Evolutionary conservation across 2,797 vertebrate genomes (phyloP), one percentile per base, ranked within the genome.

Genomic region (Epinephelus coioides): DNA sequence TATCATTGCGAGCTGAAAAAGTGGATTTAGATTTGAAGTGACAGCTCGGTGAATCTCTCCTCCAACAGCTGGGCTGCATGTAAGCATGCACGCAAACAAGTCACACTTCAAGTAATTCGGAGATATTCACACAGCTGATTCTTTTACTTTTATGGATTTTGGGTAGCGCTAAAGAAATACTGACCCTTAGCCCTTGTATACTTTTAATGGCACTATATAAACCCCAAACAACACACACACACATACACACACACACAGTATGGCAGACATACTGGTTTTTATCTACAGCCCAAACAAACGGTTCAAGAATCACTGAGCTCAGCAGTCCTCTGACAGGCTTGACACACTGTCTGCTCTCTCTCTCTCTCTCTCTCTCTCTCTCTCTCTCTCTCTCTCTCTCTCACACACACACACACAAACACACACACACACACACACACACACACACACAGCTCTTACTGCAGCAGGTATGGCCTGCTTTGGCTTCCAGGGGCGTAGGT

Each of bases 211-310:
- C 59, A 46, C 51, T 46, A 6, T 21, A 53, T n/a, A 15, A 18
- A 19, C 21, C n/a, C 43, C 13, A n/a, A n/a, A 55, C 51, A 18
- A 66, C 1, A 49, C n/a, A 49, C n/a, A 25, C 23, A 23, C 23
- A 23, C 23, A 23, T 2, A 30, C 15, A 66, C 2, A 30, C 44
- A 49, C 23, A 40, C 5, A 17, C 10, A 23, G 23, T 25, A 55
- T 23, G 9, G 60, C 40, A 47, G 27, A 18, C 34, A 49, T 61
- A 27, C 25, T 60, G 54, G 46, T 80, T 51, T 47, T 17, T 64
- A 47, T 64, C 46, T 25, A 38, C 23, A 69, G 65, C 46, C 57
- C 30, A 79, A 73, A 69, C 65, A 53, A 69, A 69, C 23, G 57
- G 64, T 25, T 71, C 11, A 23, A 51, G 70, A 64, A 75, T 49